Base-by-base conservation (phyloP, 2,113 vertebrate species). In the Cyanoderma ruficeps region DNA sequence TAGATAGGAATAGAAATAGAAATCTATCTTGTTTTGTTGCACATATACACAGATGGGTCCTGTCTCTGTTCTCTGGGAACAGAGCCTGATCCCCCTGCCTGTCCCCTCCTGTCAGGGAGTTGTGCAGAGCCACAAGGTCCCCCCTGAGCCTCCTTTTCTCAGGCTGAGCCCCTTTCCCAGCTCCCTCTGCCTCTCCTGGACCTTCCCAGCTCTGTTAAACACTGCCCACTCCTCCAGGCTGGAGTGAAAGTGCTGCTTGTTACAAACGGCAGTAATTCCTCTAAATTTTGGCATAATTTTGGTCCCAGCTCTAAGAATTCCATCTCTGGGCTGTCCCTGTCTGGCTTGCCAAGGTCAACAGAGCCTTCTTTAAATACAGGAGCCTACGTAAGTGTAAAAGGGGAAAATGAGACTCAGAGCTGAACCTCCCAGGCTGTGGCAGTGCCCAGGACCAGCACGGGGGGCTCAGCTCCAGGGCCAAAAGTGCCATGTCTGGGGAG, bases 291-390 rank as follows among this genome's bases (percentile, higher is more conserved):
- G 57, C 0, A 0, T 41, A 2, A 84, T 57, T 86, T 56, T 21
- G 20, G 63, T 16, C 64, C 55, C 47, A 41, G 84, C 50, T 72
- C 67, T 60, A 35, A 37, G 84, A 78, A 95, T 92, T 81, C 93
- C 80, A 91, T 30, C 71, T 50, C 39, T 4, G 37, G 75, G 91
- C 75, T 77, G 89, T 81, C 74, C 69, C 76, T 65, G 20, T 16
- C 50, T 4, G 19, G 80, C 63, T 35, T 92, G 93, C 93, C 97
- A 95, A 96, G 59, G 83, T 92, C 89, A 97, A 93, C 87, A 91
- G 57, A 59, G 33, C 24, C 67, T 39, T 49, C 47, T 41, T 60
- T 27, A 42, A 83, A 60, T 20, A 25, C 3, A 11, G 76, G 86
- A 88, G 85, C 2, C 11, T 55, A 53, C 4, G 33, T 71, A 79